A percentile compares a stretch with the other conserved stretches of the same genome.
phyloP scores from a whole-genome alignment of 2,797 vertebrate species.

The Enteromius afrohamiltoni region DNA sequence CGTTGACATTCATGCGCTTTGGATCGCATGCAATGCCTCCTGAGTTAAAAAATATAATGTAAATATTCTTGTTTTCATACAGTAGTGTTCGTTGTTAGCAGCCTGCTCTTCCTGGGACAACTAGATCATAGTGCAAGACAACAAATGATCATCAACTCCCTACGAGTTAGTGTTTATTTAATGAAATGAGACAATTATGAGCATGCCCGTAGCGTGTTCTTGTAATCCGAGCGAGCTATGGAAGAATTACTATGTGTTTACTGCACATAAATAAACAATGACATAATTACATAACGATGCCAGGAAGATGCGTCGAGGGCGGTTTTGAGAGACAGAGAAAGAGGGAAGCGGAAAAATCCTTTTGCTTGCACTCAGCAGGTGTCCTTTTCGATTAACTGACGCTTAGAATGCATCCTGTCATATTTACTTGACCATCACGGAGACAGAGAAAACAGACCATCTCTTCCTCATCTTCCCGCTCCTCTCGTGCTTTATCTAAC shows the following conservation, averaged over 20 bases:
- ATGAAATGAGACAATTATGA: constrained; percentile 27
- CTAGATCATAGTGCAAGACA: constrained; percentile 7
- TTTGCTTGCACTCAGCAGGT: constrained; percentile 51
- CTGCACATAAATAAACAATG: constrained; percentile 47
- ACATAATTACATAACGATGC: constrained; percentile 45
- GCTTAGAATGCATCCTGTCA: constrained; percentile 41
- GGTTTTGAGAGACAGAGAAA: constrained; percentile 33
- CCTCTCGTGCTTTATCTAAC: constrained; percentile 42
- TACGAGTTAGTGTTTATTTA: constrained; percentile 17
- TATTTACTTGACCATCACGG: constrained; percentile 41
- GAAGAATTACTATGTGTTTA: constrained; percentile 30
- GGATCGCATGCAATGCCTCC: not conserved
- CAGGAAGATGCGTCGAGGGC: constrained; percentile 21
- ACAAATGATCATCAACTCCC: constrained; percentile 9
- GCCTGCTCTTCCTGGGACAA: not conserved
- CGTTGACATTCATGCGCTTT: not conserved
- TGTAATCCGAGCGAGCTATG: not conserved
- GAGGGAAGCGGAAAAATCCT: constrained; percentile 38
- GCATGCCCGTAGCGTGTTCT: not conserved
- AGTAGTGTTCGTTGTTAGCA: not conserved
- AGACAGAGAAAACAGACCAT: constrained; percentile 37
- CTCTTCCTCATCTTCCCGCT: constrained; percentile 67
- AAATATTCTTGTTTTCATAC: not conserved
- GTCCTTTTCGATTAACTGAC: constrained; percentile 36
- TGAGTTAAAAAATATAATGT: not conserved